Evolutionary conservation across 2,113 vertebrate genomes (phyloP).

Genomic region (Gopherus evgoodei): DNA sequence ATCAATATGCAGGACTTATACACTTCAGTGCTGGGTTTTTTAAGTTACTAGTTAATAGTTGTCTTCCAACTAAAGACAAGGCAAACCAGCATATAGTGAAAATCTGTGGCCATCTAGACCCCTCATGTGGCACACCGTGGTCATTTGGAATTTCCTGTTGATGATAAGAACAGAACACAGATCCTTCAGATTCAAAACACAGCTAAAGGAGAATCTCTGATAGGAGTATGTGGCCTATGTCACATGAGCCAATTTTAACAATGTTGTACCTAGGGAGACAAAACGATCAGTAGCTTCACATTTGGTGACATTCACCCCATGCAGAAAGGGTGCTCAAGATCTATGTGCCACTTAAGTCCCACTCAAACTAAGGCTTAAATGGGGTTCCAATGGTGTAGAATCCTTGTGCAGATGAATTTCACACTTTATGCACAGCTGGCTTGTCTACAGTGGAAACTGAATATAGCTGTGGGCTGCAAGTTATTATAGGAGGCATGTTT

Average conservation of each 20-base stretch:
- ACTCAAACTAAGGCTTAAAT: neutral
- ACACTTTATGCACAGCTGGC: neutral
- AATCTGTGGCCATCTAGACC: neutral
- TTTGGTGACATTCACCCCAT: neutral
- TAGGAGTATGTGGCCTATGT: no score
- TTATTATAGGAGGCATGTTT: neutral
- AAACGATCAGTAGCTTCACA: neutral
- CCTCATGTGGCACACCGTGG: neutral
- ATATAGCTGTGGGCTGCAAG: neutral
- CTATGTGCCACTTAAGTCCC: neutral
- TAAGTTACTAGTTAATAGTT: neutral
- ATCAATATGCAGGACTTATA: neutral
- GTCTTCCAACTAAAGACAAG: neutral
- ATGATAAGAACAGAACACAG: neutral
- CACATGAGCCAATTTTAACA: neutral
- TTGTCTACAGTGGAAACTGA: neutral
- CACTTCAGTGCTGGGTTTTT: neutral
- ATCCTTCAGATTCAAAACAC: neutral
- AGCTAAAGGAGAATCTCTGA: neutral
- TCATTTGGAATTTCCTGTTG: neutral
- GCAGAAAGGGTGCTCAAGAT: neutral
- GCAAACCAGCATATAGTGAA: neutral
- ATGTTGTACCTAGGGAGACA: rapidly evolving
- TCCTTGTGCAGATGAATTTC: neutral
- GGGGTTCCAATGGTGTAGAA: neutral